These are phyloP conservation scores for Balearica regulorum DNA, from an alignment of 2,797 vertebrate species.

Conservation along the genomic window DNA sequence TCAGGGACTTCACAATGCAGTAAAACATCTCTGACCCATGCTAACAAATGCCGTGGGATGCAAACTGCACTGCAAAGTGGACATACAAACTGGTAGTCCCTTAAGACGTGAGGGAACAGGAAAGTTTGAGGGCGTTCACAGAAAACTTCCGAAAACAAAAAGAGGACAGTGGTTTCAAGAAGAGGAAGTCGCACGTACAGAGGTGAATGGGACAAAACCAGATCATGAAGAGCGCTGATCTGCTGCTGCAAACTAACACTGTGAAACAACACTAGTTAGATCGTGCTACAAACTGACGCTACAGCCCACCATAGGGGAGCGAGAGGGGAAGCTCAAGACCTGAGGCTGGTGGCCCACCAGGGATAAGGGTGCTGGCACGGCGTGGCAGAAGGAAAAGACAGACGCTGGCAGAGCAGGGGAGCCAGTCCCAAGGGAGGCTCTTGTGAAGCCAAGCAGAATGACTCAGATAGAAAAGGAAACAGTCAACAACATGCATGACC, in stretches of 20 bases:
- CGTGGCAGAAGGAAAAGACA: background rate
- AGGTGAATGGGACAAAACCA: background rate
- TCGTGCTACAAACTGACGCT: no score
- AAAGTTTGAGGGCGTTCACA: background rate
- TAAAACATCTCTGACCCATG: background rate
- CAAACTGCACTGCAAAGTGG: background rate
- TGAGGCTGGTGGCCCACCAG: background rate
- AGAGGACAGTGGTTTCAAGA: background rate
- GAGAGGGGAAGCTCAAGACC: background rate
- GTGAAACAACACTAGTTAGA: background rate
- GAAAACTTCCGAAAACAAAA: background rate
- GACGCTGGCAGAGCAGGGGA: background rate
- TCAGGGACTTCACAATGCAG: background rate
- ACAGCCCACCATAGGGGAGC: background rate
- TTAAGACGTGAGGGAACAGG: background rate
- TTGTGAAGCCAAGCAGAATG: background rate
- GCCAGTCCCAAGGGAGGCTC: background rate
- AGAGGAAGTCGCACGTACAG: background rate
- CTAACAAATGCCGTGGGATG: background rate
- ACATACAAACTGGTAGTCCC: background rate
- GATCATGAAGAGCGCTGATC: background rate
- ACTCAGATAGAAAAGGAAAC: slow-evolving; percentile 24
- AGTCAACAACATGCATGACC: background rate
- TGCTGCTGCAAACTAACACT: background rate
- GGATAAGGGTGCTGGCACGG: rapidly evolving